These are phyloP conservation scores for Daphoenositta chrysoptera DNA, from an alignment of 2,113 vertebrate species.

Conservation along the genomic window DNA sequence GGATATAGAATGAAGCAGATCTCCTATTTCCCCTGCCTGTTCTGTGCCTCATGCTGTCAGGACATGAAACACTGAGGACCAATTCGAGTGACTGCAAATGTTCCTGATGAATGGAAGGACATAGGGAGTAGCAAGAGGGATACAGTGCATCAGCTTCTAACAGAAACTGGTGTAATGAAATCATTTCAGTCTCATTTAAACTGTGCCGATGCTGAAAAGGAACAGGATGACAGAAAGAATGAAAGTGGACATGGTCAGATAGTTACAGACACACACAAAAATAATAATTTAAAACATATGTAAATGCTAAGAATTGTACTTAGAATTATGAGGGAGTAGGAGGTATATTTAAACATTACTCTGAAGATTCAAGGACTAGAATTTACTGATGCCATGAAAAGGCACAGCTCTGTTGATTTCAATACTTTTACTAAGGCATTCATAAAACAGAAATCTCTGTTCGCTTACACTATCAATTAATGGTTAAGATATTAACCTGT, in stretches of 20 bases:
- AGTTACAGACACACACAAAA: background rate
- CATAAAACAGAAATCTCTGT: background rate
- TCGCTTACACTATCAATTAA: background rate
- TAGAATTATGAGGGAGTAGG: background rate
- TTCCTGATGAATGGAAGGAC: constrained; percentile 32
- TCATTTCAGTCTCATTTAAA: constrained; percentile 44
- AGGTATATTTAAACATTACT: background rate
- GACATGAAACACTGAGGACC: constrained; percentile 18
- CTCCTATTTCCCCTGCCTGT: constrained; percentile 53
- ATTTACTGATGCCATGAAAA: background rate
- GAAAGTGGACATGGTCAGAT: background rate
- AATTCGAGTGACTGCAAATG: constrained; percentile 7
- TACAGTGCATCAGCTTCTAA: constrained; percentile 51
- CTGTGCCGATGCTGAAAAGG: constrained; percentile 43
- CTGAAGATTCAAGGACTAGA: background rate
- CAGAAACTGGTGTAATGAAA: constrained; percentile 53
- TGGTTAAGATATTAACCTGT: background rate
- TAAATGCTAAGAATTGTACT: background rate
- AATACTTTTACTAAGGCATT: background rate
- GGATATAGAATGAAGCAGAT: constrained; percentile 27
- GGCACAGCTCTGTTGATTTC: background rate
- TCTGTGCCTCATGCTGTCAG: background rate
- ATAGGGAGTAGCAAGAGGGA: constrained; percentile 16
- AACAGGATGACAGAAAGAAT: constrained; percentile 26
- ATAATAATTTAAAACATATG: background rate